Conservation (phyloP, 2,113 vertebrate species). For the Scomber scombrus region DNA sequence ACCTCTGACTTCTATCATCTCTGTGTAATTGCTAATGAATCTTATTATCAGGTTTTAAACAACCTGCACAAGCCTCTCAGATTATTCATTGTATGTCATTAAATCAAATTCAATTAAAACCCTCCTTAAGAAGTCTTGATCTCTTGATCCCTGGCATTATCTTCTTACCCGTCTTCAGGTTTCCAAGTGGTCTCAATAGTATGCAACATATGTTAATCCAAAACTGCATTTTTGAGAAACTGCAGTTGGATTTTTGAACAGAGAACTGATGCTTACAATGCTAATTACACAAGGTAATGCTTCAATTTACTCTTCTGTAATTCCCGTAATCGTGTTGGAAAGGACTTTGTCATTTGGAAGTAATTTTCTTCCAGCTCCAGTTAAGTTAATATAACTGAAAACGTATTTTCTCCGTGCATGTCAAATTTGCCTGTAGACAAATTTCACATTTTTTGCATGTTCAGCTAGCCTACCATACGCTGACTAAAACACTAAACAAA, state of each 20-base stretch:
- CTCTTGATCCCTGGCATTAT: conserved; percentile 30
- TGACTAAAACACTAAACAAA: neutral
- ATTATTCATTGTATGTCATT: conserved; percentile 29
- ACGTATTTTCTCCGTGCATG: neutral
- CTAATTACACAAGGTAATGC: neutral
- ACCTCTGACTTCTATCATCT: conserved; percentile 40
- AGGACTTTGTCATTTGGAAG: neutral
- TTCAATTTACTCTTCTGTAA: conserved; percentile 5
- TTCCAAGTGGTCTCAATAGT: conserved; percentile 37
- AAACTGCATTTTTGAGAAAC: conserved; percentile 1
- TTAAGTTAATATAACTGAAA: neutral
- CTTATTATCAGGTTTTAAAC: conserved; percentile 33
- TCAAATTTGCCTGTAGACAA: neutral
- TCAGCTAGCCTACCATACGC: conserved; percentile 1
- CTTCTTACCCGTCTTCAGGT: conserved; percentile 2
- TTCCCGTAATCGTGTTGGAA: conserved; percentile 1
- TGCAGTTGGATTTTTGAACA: conserved; percentile 11
- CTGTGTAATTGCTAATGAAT: neutral
- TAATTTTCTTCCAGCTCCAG: neutral
- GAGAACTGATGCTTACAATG: neutral
- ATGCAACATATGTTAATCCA: conserved; percentile 21
- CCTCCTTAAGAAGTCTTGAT: conserved; percentile 12
- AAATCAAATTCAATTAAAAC: conserved; percentile 3
- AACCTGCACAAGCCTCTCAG: conserved; percentile 17
- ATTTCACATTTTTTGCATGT: neutral